Percentiles rank a stretch among this genome's conserved stretches.
Conservation (phyloP, 2,888 invertebrate genomes). For the Acronicta psi region DNA sequence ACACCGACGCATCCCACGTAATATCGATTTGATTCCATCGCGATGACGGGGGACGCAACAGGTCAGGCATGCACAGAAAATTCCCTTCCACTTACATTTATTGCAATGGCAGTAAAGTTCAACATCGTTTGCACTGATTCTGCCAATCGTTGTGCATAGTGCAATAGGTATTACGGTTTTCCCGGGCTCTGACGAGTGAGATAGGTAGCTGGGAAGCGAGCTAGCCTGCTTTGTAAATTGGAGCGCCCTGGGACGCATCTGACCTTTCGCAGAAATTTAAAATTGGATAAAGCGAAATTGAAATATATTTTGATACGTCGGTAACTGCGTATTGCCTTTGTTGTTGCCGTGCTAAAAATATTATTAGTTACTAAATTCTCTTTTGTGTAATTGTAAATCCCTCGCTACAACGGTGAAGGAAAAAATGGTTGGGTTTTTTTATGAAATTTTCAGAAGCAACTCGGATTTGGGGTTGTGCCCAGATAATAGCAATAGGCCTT, state of each 20-base stretch:
- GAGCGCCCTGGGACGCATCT: slow-evolving; percentile 63
- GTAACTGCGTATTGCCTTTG: slow-evolving; percentile 14
- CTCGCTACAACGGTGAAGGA: too few relatives aligned
- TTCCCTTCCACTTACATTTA: slow-evolving; percentile 49
- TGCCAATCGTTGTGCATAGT: slow-evolving; percentile 58
- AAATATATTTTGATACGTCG: slow-evolving; percentile 26
- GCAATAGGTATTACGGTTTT: slow-evolving; percentile 75
- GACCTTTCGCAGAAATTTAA: slow-evolving; percentile 65
- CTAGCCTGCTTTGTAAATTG: slow-evolving; percentile 66
- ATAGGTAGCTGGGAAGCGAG: slow-evolving; percentile 68
- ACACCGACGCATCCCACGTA: slow-evolving; percentile 40
- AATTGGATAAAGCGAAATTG: slow-evolving; percentile 48
- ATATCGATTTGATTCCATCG: slow-evolving; percentile 60
- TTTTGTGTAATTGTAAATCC: too few relatives aligned
- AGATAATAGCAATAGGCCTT: too few relatives aligned
- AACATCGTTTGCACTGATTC: slow-evolving; percentile 60
- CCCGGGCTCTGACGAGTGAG: slow-evolving; percentile 78
- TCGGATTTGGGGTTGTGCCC: too few relatives aligned
- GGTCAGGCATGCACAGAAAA: slow-evolving; percentile 46
- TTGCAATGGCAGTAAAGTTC: slow-evolving; percentile 62
- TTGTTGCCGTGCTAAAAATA: too few relatives aligned
- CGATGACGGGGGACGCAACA: slow-evolving; percentile 59
- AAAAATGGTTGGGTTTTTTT: too few relatives aligned
- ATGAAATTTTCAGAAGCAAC: too few relatives aligned
- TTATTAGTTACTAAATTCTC: too few relatives aligned